Conservation (phyloP, 1,140 invertebrate genomes). For the Plectrocnemia conspersa region DNA sequence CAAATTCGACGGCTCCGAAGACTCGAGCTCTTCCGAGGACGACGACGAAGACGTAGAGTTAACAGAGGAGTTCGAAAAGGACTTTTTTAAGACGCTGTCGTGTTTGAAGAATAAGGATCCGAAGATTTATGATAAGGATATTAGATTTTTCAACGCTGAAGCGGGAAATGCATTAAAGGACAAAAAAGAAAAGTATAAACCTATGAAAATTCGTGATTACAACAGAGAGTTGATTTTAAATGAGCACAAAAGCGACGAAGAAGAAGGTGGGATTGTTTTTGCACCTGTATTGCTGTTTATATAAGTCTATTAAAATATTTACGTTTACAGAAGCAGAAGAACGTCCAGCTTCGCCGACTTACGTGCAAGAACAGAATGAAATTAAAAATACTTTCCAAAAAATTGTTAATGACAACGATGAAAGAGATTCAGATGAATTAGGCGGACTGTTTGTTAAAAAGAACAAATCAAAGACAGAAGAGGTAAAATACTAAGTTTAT, state of each 20-base stretch:
- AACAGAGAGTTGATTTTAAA: constrained; percentile 73
- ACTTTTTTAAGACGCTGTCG: constrained; percentile 81
- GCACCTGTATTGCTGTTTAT: constrained; percentile 8
- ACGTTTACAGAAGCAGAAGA: constrained; percentile 19
- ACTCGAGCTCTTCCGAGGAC: constrained; percentile 46
- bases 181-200: constrained; percentile 52
- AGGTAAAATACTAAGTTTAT: constrained; percentile 39
- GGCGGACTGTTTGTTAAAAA: constrained; percentile 55
- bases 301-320: too few species aligned
- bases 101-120: constrained; percentile 85
- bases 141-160: constrained; percentile 64
- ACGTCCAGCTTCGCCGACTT: constrained; percentile 48
- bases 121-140: constrained; percentile 74
- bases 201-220: constrained; percentile 73
- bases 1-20: constrained; percentile 43
- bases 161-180: constrained; percentile 28
- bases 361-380: constrained; percentile 65
- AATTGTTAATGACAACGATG: constrained; percentile 46
- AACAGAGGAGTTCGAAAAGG: constrained; percentile 68
- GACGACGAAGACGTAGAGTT: constrained; percentile 59
- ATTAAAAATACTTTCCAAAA: constrained; percentile 65
- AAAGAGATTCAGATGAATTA: constrained; percentile 51
- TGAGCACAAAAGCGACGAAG: constrained; percentile 59
- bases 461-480: constrained; percentile 60
- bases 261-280: constrained; percentile 41